Conservation (phyloP, 2,797 vertebrate species). For the Sciaenops ocellatus region DNA sequence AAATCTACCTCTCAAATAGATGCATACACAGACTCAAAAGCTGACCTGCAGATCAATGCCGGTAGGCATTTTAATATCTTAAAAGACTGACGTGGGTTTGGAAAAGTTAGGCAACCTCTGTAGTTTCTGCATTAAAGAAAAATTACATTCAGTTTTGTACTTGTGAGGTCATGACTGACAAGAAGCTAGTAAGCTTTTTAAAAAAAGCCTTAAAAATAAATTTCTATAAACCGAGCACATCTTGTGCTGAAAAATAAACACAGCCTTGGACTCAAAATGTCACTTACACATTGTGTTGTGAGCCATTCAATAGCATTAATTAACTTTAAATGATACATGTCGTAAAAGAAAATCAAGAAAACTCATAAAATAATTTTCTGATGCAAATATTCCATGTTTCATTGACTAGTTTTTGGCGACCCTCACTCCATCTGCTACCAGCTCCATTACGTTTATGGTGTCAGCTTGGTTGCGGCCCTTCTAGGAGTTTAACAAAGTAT, state of each 20-base stretch:
- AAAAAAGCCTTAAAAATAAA: not conserved
- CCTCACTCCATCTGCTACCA: no score
- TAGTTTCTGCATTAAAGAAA: not conserved
- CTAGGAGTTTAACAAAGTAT: no score
- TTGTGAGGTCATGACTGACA: not conserved
- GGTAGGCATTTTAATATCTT: not conserved
- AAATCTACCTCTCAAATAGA: slow-evolving; percentile 13
- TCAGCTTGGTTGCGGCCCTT: no score
- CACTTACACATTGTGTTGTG: fast-evolving
- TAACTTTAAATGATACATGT: not conserved
- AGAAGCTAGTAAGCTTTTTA: not conserved
- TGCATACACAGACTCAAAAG: not conserved
- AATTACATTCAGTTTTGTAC: not conserved
- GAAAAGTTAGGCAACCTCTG: not conserved
- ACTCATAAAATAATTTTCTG: not conserved
- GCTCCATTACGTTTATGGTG: no score
- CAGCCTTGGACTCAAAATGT: not conserved
- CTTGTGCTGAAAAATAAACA: not conserved
- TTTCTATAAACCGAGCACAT: not conserved
- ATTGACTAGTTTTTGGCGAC: not conserved
- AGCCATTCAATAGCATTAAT: not conserved
- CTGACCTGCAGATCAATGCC: slow-evolving; percentile 1
- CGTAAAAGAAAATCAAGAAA: not conserved
- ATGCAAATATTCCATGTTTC: not conserved
- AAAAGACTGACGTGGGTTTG: not conserved